These are phyloP conservation scores for Iguana delicatissima DNA, from an alignment of 2,797 vertebrate genomes.

Conservation along the genomic window DNA sequence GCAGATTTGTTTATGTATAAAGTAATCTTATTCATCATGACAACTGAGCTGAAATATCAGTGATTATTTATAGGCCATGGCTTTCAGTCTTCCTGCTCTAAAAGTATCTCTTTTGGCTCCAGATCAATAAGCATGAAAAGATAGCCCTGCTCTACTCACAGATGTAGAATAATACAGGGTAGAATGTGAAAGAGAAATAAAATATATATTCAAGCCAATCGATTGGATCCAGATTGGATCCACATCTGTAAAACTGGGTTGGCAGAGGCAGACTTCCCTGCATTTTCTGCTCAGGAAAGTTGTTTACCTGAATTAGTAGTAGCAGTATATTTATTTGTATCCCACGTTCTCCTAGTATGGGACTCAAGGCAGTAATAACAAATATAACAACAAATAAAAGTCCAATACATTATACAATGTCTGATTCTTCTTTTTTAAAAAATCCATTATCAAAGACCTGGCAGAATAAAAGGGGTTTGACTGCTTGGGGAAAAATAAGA, in stretches of 20 bases:
- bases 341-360: too few species aligned
- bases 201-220: background rate
- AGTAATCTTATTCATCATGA: slow-evolving; percentile 58
- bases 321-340: too few species aligned
- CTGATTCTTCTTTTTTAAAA: too few species aligned
- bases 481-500: too few species aligned
- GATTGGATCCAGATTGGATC: background rate
- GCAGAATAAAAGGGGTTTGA: too few species aligned
- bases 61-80: slow-evolving; percentile 43
- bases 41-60: slow-evolving; percentile 66
- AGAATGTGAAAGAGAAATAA: background rate
- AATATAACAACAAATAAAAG: too few species aligned
- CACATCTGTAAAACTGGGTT: background rate
- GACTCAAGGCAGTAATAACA: too few species aligned
- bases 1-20: slow-evolving; percentile 79
- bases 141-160: background rate
- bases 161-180: background rate
- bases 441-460: too few species aligned
- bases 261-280: background rate
- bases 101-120: slow-evolving; percentile 1
- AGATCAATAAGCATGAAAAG: background rate
- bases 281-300: background rate
- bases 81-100: slow-evolving; percentile 6
- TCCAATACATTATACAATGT: too few species aligned
- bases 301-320: too few species aligned